A percentile compares a stretch with the other conserved stretches of the same genome.
Conservation (phyloP, 2,797 vertebrate genomes). For the Tympanoctomys barrerae region DNA sequence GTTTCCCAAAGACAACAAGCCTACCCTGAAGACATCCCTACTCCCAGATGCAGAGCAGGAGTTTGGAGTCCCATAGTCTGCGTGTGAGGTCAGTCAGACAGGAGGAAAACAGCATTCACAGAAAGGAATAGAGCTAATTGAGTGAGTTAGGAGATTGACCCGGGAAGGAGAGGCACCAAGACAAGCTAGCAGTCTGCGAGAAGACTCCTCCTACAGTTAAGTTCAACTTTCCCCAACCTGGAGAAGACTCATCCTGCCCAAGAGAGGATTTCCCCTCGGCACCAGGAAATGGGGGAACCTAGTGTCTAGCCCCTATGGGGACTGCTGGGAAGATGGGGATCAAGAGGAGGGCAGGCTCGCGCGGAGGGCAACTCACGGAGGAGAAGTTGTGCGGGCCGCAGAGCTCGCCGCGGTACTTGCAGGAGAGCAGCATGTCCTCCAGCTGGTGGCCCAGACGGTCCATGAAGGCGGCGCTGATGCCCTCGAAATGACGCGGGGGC, state of each 20-base stretch:
- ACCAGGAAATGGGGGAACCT: background rate
- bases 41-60: background rate
- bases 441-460: conserved; percentile 98
- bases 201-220: background rate
- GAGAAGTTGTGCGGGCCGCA: conserved; percentile 99
- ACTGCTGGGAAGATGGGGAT: background rate
- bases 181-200: background rate
- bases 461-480: conserved; percentile 98
- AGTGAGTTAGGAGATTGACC: background rate
- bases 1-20: conserved; percentile 53
- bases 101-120: background rate
- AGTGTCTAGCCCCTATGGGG: background rate
- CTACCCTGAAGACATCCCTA: background rate
- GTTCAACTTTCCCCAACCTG: conserved; percentile 22
- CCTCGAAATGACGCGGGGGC: conserved; percentile 97
- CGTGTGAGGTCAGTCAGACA: background rate
- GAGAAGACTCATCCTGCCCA: background rate
- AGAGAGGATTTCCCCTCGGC: background rate
- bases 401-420: conserved; percentile 97
- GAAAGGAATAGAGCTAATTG: background rate
- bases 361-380: conserved; percentile 92
- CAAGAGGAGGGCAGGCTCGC: background rate
- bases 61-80: background rate
- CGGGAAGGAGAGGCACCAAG: background rate
- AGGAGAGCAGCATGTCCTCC: conserved; percentile 98